Base-by-base conservation (phyloP, 2,797 vertebrate genomes). In the Lacerta bilineata region DNA sequence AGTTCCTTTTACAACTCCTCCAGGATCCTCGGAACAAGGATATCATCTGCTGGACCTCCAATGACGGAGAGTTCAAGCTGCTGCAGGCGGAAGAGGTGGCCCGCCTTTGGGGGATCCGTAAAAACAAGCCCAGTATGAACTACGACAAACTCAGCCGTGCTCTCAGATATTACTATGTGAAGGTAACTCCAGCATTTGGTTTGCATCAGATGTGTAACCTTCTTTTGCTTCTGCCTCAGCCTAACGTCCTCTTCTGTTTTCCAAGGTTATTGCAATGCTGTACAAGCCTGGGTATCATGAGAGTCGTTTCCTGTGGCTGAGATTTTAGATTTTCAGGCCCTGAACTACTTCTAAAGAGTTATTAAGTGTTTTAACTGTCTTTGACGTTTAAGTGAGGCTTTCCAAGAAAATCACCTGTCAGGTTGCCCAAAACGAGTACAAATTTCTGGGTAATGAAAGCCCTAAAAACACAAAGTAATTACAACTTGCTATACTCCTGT, bases 91-190 rank as follows among this genome's bases (percentile, higher is more conserved):
- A 99, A 96, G 98, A 99, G 96, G 99, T 99, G 96, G 99, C 99
- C 94, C 97, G 98, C 79, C 97, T 99, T 87, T 99, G 99, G 99
- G 99, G 99, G 3, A 98, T 98, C 90, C 98, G 98, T 79, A 99
- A 99, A 96, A 99, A 99, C 97, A 99, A 99, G 94, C 98, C 98
- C 88, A 99, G 97, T 92, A 99, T 99, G 99, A 99, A 99, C 96
- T 99, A 99, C 1, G 99, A 99, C 95, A 99, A 99, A 93, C 98
- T 99, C 94, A 99, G 98, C 96, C 96, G 98, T 61, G 99, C 99
- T 8, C 98, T 99, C 95, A 96, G 98, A 96, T 99, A 99, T 96
- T 99, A 99, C 95, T 99, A 99, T 0, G 99, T 99, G 93, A 99
- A 99, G 98, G 99, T 99, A 97, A 96, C 74, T 1, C 61, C 55